Base-by-base conservation (phyloP, 1,140 invertebrate genomes). In the Brachionus sp. region DNA sequence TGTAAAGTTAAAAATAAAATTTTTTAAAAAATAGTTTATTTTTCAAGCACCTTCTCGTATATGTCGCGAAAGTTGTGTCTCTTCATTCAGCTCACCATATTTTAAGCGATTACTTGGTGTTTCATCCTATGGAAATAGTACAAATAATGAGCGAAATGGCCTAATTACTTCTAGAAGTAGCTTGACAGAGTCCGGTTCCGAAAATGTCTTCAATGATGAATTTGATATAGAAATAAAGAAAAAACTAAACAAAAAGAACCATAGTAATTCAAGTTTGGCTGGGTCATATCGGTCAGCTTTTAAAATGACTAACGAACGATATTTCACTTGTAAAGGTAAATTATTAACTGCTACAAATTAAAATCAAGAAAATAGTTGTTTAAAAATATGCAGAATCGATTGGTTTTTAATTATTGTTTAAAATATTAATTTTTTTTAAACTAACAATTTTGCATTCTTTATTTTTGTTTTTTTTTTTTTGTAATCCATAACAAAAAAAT, bases 151-250 rank as follows among this genome's bases (percentile, higher is more conserved):
- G 13, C 33, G 7, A 33, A 33, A 66, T 37, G 3, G n/a, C 13
- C n/a, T 66, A 29, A 23, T 16, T 7, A 33, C 10, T 33, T 66
- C 64, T 4, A 66, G 33, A 10, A 66, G 64, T 37, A 66, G 64
- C n/a, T 37, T 66, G 25, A 66, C 64, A 13, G 64, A 66, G 16
- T 37, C 10, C n/a, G 66, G 35, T n/a, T 70, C 66, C 1, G 66
- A 70, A 70, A 70, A 70, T 70, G 66, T 70, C 6, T 70, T 70
- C 16, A 33, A 70, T 39, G 66, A 70, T 23, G 66, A 66, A 66
- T 66, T 33, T 37, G 64, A 70, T 16, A 5, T 19, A 70, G 35
- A 70, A n/a, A 70, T 12, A 37, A 19, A 37, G 33, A 70, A 39
- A 37, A 70, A 70, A 37, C 0, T 70, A 16, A 6, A 39, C 7